Percentiles rank a stretch among this genome's conserved stretches.
These are phyloP conservation scores for Proisotoma minuta DNA, from an alignment of 2,888 invertebrate species.

Conservation along the genomic window DNA sequence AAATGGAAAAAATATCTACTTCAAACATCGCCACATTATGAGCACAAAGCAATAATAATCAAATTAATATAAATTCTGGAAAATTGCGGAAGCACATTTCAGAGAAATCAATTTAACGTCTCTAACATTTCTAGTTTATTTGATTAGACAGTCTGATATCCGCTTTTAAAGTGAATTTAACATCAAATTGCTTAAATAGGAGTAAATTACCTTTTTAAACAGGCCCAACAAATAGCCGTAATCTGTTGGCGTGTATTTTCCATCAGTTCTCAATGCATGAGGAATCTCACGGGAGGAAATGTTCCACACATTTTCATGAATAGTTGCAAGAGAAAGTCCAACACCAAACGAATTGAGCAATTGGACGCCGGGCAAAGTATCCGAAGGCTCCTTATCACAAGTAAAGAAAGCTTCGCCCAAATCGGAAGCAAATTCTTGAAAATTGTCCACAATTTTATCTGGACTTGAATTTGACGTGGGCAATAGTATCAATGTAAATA, in stretches of 20 bases:
- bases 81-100: no score
- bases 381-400: constrained; percentile 24
- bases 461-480: not conserved
- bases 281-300: constrained; percentile 26
- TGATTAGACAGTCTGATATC: no score
- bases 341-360: constrained; percentile 30
- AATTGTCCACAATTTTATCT: constrained; percentile 17
- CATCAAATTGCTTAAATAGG: no score
- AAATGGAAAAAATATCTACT: no score
- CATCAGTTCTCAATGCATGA: constrained; percentile 20
- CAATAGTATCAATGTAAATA: not conserved
- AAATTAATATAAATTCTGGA: no score
- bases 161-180: no score
- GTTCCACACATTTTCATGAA: constrained; percentile 31
- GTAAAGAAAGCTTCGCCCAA: constrained; percentile 20
- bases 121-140: no score
- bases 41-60: no score
- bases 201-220: constrained; percentile 23
- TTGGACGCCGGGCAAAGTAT: constrained; percentile 34
- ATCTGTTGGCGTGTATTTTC: constrained; percentile 26
- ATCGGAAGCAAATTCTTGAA: constrained; percentile 27
- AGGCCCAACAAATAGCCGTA: constrained; percentile 25
- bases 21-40: no score
- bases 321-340: constrained; percentile 29
- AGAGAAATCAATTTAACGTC: no score